Percentiles rank a stretch among this genome's conserved stretches.
phyloP scores from a whole-genome alignment of 2,113 vertebrate genomes.

The Gobiocypris rarus region DNA sequence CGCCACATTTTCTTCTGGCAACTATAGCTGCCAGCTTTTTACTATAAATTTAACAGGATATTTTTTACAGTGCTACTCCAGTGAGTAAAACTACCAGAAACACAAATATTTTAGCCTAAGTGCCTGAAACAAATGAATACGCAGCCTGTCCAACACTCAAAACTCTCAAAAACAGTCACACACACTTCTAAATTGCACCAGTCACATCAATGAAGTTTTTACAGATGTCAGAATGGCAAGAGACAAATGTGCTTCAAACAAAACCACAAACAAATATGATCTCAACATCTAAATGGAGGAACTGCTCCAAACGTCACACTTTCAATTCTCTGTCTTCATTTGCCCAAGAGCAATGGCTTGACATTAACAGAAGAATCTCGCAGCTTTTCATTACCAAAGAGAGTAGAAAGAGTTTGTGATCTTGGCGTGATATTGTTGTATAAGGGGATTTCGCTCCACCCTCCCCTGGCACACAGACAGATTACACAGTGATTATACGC shows the following conservation, averaged over 20 bases:
- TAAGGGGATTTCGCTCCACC: constrained; percentile 80
- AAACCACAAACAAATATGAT: not conserved
- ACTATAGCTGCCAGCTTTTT: not conserved
- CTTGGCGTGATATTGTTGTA: constrained; percentile 92
- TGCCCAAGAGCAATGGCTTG: constrained; percentile 82
- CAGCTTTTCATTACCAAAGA: constrained; percentile 86
- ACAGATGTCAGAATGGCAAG: not conserved
- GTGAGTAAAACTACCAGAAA: not conserved
- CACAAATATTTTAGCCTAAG: not conserved
- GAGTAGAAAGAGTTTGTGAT: constrained; percentile 85
- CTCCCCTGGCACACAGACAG: constrained; percentile 88
- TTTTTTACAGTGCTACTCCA: not conserved
- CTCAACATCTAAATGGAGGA: constrained; percentile 7
- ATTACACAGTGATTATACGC: constrained; percentile 95
- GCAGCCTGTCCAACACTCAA: not conserved
- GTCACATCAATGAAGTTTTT: not conserved
- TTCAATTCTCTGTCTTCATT: constrained; percentile 72
- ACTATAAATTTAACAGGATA: not conserved
- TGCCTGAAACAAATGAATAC: not conserved
- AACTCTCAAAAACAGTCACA: not conserved
- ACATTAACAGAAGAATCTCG: constrained; percentile 81
- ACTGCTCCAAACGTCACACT: constrained; percentile 6
- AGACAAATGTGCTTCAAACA: constrained; percentile 22
- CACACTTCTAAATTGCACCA: not conserved
- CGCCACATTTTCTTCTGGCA: not conserved